A percentile compares a stretch with the other conserved stretches of the same genome.
phyloP scores from a whole-genome alignment of 1,140 invertebrate genomes.

The Anagrus nilaparvatae region DNA sequence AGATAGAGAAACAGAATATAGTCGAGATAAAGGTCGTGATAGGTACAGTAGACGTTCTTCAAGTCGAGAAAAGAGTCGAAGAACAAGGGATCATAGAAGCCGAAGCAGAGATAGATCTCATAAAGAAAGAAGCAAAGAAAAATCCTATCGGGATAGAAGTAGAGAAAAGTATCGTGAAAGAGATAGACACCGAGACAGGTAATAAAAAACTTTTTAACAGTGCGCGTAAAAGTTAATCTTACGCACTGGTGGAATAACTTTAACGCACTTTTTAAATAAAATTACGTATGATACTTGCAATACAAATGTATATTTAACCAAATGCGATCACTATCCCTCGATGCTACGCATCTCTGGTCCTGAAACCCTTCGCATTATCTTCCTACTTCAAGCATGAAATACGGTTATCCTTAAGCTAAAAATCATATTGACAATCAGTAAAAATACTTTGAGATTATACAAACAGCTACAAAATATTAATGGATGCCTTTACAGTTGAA shows the following conservation, averaged over 20 bases:
- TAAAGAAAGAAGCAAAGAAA: conserved; percentile 31
- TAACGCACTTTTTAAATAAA: too few relatives aligned
- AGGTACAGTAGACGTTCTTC: conserved; percentile 25
- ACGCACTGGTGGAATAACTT: too few relatives aligned
- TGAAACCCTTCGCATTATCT: too few relatives aligned
- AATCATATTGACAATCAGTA: background rate
- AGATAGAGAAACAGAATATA: conserved; percentile 24
- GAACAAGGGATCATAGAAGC: conserved; percentile 32
- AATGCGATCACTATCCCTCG: too few relatives aligned
- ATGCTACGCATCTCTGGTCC: too few relatives aligned
- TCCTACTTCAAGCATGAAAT: background rate
- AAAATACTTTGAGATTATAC: background rate
- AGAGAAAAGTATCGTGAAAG: conserved; percentile 29
- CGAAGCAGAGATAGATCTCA: conserved; percentile 34
- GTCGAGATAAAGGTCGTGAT: conserved; percentile 32
- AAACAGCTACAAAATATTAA: conserved; percentile 3
- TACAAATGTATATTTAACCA: too few relatives aligned
- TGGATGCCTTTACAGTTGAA: background rate
- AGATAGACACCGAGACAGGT: conserved; percentile 35
- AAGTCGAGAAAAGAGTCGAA: conserved; percentile 29
- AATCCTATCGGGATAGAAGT: conserved; percentile 24
- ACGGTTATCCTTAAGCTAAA: background rate
- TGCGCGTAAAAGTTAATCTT: too few relatives aligned
- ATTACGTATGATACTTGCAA: too few relatives aligned
- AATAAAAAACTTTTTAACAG: conserved; percentile 5